Percentiles rank a stretch among this genome's conserved stretches.
These are phyloP conservation scores for Micrasema longulum DNA, from an alignment of 1,140 invertebrate genomes.

Conservation along the genomic window DNA sequence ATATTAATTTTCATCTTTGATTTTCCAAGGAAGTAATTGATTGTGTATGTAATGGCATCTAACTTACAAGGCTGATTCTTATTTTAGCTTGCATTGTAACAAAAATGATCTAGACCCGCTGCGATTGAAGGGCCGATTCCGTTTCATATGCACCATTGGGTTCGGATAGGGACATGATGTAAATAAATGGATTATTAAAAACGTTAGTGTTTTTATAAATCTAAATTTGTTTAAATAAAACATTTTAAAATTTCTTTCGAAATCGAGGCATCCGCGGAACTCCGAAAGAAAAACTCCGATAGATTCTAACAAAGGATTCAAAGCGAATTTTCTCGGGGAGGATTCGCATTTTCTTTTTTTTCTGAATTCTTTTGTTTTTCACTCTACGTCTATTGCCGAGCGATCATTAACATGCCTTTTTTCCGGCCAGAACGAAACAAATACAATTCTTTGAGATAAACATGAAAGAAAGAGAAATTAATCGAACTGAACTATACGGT, in stretches of 20 bases:
- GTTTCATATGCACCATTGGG: too few species aligned
- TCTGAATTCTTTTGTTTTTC: not conserved
- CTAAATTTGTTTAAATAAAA: slow-evolving; percentile 2
- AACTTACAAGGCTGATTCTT: too few species aligned
- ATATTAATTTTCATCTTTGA: too few species aligned
- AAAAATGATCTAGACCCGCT: too few species aligned
- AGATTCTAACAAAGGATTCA: slow-evolving; percentile 31
- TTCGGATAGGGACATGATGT: too few species aligned
- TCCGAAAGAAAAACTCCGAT: slow-evolving; percentile 28
- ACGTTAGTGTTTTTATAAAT: too few species aligned
- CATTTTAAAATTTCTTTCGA: not conserved
- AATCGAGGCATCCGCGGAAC: not conserved
- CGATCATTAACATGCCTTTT: slow-evolving; percentile 42
- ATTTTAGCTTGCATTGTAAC: too few species aligned
- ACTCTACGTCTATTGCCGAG: not conserved
- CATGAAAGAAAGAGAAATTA: slow-evolving; percentile 26
- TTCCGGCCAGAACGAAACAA: slow-evolving; percentile 30
- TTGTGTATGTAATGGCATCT: too few species aligned
- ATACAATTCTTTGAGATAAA: slow-evolving; percentile 28
- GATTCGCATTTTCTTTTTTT: slow-evolving; percentile 15
- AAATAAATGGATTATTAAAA: too few species aligned
- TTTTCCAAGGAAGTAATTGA: too few species aligned
- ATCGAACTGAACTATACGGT: not conserved
- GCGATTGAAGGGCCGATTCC: too few species aligned
- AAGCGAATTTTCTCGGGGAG: slow-evolving; percentile 16